Evolutionary conservation across 2,888 invertebrate genomes (phyloP), one percentile per base, ranked within the genome.

Genomic region (Chrysotoxum bicinctum): DNA sequence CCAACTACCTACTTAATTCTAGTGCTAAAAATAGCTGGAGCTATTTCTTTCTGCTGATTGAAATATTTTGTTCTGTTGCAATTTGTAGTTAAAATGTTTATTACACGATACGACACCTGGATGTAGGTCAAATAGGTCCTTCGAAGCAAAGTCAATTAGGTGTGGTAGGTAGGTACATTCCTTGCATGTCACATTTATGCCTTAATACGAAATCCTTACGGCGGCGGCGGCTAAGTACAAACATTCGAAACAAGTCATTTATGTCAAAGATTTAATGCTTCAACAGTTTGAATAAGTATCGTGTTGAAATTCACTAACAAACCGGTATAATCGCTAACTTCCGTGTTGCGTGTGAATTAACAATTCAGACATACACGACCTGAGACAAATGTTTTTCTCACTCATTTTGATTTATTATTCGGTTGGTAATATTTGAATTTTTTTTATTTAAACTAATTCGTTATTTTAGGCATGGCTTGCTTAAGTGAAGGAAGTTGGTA

Each of bases 371-470:
- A 68, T 19, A 35, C 60, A 56, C 12, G 19, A n/a, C 48, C 50
- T 21, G 54, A 56, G 85, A 69, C 80, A 80, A 85, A 85, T 85
- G 85, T 52, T 80, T 85, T 85, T 81, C 85, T 80, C 85, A 85
- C 85, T 85, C 60, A 66, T 74, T 74, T 70, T 75, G 70, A 79
- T 79, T 70, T 50, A 45, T 66, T 66, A 64, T 79, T 75, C 37
- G 69, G 54, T 32, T 5, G 21, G 66, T 66, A 35, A 50, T 50
- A 26, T 70, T 68, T 45, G 43, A 32, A 32, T 45, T 54, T 16
- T 66, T 72, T 66, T 45, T 69, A 40, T 72, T 58, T 73, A 54
- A 40, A 48, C 62, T 64, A 64, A 45, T 45, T 64, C 16, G 30
- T 45, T 45, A 40, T 73, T 82, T 77, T 52, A 14, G 77, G 64